Evolutionary conservation across 2,888 invertebrate genomes (phyloP), one percentile per base, ranked within the genome.

Genomic region (Leucophora obtusa): DNA sequence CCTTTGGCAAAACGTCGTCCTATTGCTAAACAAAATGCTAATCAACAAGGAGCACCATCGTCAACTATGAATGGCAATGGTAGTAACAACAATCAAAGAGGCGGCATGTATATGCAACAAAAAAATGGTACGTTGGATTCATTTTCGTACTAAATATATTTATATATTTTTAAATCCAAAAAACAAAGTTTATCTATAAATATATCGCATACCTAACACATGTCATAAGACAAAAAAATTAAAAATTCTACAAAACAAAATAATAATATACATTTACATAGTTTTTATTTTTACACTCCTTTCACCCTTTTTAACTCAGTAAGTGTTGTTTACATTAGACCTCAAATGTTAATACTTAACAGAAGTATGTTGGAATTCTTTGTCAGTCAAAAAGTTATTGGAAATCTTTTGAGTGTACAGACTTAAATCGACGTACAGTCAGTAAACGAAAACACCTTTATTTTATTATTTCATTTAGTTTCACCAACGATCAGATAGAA

Each of bases 1-100:
- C 93, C 94, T 14, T 91, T 94, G 82, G 89, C 89, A 18, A 93
- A 93, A 88, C 91, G 93, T 85, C 93, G 93, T 77, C 87, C 91
- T 88, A 84, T 85, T 21, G 78, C 80, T 21, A 88, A 88, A 71
- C 85, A 83, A 83, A 83, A 71, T 63, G 11, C 76, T 50, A 50
- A 70, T 71, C 74, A 56, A 91, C 83, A 87, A 68, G 83, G 86
- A 50, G 83, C 86, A 53, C 86, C 86, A 53, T 86, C 87, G 71
- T 85, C 87, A 38, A 87, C 84, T 68, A 84, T 86, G 43, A 87
- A 85, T 82, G 84, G 85, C n/a, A 82, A 77, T 38, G 28, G 28
- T 7, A 28, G 28, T 28, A 28, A 28, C 7, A 82, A 83, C 53
- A 86, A 85, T 75, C 85, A 84, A 77, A 83, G 85, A 78, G 82